Evolutionary conservation across 2,797 vertebrate species (phyloP).

Genomic region (Rhynchonycteris naso): DNA sequence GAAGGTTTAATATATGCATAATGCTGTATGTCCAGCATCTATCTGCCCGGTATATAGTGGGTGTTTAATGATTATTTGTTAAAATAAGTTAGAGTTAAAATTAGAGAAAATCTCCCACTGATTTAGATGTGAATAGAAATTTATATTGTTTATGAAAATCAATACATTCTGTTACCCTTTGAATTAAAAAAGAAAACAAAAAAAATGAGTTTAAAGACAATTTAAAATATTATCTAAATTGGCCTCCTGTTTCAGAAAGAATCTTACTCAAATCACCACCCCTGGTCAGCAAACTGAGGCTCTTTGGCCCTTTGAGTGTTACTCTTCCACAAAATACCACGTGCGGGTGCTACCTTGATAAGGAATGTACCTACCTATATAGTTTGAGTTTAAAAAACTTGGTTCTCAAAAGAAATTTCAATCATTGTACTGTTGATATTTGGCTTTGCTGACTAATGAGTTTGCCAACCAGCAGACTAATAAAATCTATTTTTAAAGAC

Average conservation of each 20-base stretch:
- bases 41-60: neutral
- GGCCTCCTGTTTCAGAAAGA: conserved; percentile 34
- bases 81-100: conserved; percentile 36
- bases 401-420: no score
- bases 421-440: no score
- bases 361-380: no score
- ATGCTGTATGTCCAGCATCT: neutral
- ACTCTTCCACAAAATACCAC: no score
- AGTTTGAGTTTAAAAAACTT: no score
- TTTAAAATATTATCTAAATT: neutral
- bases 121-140: neutral
- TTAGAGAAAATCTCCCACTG: neutral
- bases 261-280: neutral
- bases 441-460: no score
- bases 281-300: no score
- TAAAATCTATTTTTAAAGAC: conserved; percentile 11
- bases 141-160: conserved; percentile 16
- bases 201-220: neutral
- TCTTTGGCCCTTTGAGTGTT: no score
- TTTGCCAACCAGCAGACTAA: neutral
- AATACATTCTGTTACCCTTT: conserved; percentile 15
- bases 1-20: neutral
- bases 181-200: conserved; percentile 20
- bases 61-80: conserved; percentile 11
- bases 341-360: no score